Evolutionary conservation across 37 sponge, comb jelly and placozoan genomes (phyloP).

Genomic region (Hexactinellida sp.): DNA sequence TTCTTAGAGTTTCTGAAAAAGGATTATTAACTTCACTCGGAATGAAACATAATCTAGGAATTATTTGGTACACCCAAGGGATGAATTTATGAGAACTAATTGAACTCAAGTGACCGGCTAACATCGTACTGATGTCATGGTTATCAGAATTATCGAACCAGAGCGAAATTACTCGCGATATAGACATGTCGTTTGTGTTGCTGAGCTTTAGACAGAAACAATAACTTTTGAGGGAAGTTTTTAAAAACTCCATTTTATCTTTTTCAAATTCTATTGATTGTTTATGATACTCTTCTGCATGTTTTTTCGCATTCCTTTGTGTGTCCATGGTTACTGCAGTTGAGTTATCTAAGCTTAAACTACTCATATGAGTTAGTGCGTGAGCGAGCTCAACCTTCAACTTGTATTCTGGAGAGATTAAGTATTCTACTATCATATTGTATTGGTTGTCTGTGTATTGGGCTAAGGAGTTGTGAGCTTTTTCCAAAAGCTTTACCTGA

Average conservation of each 20-base stretch:
- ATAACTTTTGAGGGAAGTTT: slow-evolving; percentile 60
- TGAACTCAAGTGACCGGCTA: slow-evolving; percentile 12
- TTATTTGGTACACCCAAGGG: background rate
- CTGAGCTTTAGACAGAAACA: slow-evolving; percentile 29
- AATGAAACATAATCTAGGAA: background rate
- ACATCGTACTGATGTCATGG: slow-evolving; percentile 31
- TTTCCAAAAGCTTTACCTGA: slow-evolving; percentile 19
- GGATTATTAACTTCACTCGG: background rate
- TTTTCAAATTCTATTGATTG: slow-evolving; percentile 3
- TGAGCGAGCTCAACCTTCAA: slow-evolving; percentile 33
- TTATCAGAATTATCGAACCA: slow-evolving; percentile 74
- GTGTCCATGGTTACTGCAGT: background rate
- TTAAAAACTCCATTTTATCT: slow-evolving; percentile 46
- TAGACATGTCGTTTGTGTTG: slow-evolving; percentile 54
- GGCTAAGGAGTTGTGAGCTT: slow-evolving; percentile 68
- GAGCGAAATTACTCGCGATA: slow-evolving; percentile 70
- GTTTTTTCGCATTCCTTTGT: background rate
- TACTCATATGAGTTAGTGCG: background rate
- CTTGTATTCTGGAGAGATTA: slow-evolving; percentile 48
- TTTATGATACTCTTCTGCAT: background rate
- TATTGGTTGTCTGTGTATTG: slow-evolving; percentile 72
- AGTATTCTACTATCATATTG: slow-evolving; percentile 45
- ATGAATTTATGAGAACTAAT: slow-evolving; percentile 8
- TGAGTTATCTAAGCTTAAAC: background rate
- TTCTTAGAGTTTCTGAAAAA: background rate